Conservation (phyloP, 2,797 vertebrate species). For the Streptopelia turtur region DNA sequence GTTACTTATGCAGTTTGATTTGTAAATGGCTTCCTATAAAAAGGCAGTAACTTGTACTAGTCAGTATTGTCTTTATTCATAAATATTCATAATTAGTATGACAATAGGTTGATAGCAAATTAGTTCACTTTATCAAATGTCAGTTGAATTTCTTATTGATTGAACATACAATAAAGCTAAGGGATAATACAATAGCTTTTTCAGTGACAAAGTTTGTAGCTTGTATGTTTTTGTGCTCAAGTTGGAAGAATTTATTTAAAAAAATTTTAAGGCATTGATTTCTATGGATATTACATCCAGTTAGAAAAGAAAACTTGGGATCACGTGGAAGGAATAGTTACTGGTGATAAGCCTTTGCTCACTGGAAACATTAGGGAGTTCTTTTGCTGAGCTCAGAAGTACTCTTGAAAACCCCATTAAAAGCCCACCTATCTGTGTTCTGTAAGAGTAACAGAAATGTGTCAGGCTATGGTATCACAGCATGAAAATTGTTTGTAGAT, state of each 20-base stretch:
- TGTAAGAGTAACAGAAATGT: background rate
- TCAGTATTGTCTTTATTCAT: background rate
- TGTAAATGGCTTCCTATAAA: background rate
- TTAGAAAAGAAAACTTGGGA: background rate
- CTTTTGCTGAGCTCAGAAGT: background rate
- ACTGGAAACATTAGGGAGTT: background rate
- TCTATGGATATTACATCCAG: background rate
- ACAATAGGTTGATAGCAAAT: accelerated
- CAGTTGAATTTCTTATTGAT: background rate
- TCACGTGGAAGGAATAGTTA: background rate
- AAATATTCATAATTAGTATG: background rate
- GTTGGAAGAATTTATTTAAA: background rate
- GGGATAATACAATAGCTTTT: background rate
- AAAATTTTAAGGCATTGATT: background rate
- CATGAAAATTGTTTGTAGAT: background rate
- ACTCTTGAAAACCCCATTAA: background rate
- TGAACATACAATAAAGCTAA: background rate
- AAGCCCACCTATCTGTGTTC: background rate
- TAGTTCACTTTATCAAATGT: background rate
- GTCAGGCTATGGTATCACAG: background rate
- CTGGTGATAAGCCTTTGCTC: background rate
- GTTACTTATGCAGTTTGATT: background rate
- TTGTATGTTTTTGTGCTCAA: background rate
- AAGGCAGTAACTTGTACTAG: background rate
- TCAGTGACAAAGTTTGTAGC: background rate